Conservation (phyloP, 2,113 vertebrate species). For the Pitta sordida region DNA sequence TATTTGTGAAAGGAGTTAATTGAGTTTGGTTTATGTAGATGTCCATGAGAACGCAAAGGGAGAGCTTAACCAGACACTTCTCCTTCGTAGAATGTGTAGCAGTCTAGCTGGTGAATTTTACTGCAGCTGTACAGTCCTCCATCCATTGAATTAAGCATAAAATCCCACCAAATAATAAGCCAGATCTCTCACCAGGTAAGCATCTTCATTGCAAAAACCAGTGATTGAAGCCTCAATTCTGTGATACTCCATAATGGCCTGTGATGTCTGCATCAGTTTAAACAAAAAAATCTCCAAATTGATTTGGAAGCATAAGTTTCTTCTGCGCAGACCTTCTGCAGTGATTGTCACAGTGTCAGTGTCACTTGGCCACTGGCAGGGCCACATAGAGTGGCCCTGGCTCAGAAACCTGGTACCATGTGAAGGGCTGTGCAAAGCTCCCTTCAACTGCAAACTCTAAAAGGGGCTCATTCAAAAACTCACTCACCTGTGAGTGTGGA, state of each 20-base stretch:
- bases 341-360: too few relatives aligned
- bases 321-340: background rate
- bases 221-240: background rate
- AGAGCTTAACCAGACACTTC: background rate
- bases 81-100: background rate
- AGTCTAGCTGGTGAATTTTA: background rate
- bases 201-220: background rate
- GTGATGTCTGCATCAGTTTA: rapidly evolving
- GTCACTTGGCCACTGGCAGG: background rate
- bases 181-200: background rate
- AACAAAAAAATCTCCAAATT: background rate
- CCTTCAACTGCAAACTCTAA: background rate
- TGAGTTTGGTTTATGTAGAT: background rate
- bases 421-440: background rate
- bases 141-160: background rate
- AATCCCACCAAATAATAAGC: background rate
- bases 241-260: rapidly evolving
- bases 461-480: background rate
- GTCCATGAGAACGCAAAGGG: background rate
- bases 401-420: background rate
- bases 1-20: background rate
- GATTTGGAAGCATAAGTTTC: background rate
- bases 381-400: too few relatives aligned
- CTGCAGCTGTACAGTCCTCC: background rate
- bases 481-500: background rate